phyloP scores from a whole-genome alignment of 2,888 invertebrate species.

The Tetramorium bicarinatum region DNA sequence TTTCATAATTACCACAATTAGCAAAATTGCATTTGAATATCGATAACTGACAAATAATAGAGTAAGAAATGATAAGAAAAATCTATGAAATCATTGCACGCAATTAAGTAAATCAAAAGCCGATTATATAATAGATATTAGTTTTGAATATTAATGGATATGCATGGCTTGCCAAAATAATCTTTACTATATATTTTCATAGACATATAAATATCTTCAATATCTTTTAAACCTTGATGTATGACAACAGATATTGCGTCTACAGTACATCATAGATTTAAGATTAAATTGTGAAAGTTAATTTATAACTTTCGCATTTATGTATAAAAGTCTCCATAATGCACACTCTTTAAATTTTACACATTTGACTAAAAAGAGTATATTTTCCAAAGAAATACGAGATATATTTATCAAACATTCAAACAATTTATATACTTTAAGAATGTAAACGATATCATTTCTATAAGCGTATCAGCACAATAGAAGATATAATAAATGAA shows the following conservation, averaged over 20 bases:
- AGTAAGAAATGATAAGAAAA: slow-evolving; percentile 2
- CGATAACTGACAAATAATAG: not conserved
- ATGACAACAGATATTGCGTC: not conserved
- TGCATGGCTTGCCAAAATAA: slow-evolving; percentile 11
- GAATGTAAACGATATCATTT: slow-evolving; percentile 25
- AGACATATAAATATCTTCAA: slow-evolving; percentile 13
- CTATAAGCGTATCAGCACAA: not conserved
- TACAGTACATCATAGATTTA: slow-evolving; percentile 9
- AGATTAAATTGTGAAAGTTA: slow-evolving; percentile 6
- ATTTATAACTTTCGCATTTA: not conserved
- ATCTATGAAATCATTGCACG: slow-evolving; percentile 9
- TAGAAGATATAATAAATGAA: slow-evolving; percentile 10
- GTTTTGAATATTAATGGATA: too few species aligned
- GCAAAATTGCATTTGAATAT: not conserved
- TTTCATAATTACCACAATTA: slow-evolving; percentile 12
- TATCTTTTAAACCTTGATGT: slow-evolving; percentile 9
- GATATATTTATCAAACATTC: slow-evolving; percentile 5
- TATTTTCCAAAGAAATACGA: slow-evolving; percentile 1
- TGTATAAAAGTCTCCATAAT: not conserved
- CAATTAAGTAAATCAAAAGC: not conserved
- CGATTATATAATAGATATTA: slow-evolving; percentile 2
- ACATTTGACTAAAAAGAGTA: not conserved
- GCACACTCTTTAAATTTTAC: not conserved
- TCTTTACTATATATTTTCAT: slow-evolving; percentile 1
- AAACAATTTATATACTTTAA: slow-evolving; percentile 8